Conservation (phyloP, 2,797 vertebrate species). For the Amazona ochrocephala region DNA sequence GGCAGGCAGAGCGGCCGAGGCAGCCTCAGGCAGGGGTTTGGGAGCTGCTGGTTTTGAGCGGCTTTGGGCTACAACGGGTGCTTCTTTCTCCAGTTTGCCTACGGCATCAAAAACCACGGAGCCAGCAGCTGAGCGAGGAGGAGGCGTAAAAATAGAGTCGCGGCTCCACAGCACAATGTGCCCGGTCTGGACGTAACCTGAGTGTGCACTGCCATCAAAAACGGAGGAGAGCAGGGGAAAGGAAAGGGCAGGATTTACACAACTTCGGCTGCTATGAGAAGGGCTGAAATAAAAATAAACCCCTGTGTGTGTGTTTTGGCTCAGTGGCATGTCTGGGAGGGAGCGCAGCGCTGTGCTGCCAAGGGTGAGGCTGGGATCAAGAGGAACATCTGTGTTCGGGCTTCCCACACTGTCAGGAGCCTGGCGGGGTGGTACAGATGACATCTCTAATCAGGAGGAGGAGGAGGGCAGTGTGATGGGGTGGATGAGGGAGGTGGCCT, state of each 20-base stretch:
- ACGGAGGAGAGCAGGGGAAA: neutral
- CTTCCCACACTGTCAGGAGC: neutral
- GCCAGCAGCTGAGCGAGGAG: neutral
- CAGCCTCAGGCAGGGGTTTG: neutral
- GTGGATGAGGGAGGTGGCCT: neutral
- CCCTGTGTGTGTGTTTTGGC: conserved; percentile 28
- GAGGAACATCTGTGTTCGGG: neutral
- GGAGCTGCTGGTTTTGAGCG: neutral
- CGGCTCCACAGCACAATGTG: neutral
- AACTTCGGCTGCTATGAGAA: neutral
- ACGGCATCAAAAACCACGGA: neutral
- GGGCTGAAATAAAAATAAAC: conserved; percentile 33
- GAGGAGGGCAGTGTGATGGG: neutral
- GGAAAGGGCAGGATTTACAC: conserved; percentile 13
- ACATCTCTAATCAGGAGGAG: neutral
- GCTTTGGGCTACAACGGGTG: neutral
- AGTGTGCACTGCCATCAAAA: neutral
- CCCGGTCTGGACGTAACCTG: neutral
- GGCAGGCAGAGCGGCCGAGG: neutral
- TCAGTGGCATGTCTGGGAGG: neutral
- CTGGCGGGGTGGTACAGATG: neutral
- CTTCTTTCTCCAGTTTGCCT: conserved; percentile 22
- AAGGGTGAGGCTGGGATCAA: conserved; percentile 2
- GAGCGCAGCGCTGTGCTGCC: neutral
- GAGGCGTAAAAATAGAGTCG: conserved; percentile 47